Evolutionary conservation across 1,140 invertebrate genomes (phyloP).

Genomic region (Drosophila hydei): DNA sequence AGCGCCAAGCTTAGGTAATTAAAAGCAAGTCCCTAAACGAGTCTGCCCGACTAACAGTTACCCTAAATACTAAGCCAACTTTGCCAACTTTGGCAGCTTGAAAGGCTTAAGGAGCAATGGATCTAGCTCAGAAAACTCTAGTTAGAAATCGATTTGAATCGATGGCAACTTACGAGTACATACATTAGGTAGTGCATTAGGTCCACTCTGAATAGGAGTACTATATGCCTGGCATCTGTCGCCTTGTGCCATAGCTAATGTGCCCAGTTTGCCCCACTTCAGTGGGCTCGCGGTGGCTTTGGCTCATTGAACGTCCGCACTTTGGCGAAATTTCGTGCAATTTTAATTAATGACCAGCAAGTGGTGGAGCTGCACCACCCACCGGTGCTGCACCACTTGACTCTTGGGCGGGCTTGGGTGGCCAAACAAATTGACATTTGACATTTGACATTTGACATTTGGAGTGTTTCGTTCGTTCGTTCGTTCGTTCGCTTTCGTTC

Average conservation of each 20-base stretch:
- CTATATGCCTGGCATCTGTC: background rate
- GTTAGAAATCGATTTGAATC: too few relatives aligned
- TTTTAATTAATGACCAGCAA: slow-evolving; percentile 70
- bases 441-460: slow-evolving; percentile 22
- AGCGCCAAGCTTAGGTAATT: background rate
- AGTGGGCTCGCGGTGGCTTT: background rate
- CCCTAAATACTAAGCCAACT: background rate
- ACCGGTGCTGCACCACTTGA: background rate
- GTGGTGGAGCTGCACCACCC: too few relatives aligned
- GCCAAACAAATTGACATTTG: slow-evolving; percentile 14
- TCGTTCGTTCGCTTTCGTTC: background rate
- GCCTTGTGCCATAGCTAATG: too few relatives aligned
- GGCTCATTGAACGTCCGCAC: slow-evolving; percentile 17
- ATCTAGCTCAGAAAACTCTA: too few relatives aligned
- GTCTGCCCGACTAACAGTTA: background rate
- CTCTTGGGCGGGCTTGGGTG: background rate
- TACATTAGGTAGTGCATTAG: too few relatives aligned
- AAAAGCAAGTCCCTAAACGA: background rate
- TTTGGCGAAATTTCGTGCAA: slow-evolving; percentile 54
- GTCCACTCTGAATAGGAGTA: too few relatives aligned
- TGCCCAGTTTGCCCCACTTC: background rate
- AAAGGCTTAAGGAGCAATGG: too few relatives aligned
- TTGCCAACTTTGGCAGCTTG: too few relatives aligned
- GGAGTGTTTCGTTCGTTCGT: background rate
- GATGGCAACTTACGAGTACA: too few relatives aligned